Conservation (phyloP, 2,113 vertebrate species). For the Prochilodus magdalenae region DNA sequence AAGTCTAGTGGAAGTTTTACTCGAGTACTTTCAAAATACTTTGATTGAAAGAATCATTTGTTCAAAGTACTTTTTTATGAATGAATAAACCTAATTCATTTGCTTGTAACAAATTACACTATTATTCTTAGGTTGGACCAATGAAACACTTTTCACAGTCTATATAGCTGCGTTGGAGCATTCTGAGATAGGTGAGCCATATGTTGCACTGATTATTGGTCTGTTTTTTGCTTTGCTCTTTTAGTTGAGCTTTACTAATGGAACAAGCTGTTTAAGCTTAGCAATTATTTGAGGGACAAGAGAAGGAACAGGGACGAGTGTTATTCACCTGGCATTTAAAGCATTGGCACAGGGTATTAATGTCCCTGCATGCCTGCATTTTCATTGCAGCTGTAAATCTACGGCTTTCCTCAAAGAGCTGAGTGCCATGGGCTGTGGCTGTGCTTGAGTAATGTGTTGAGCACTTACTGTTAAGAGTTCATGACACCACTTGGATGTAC, state of each 20-base stretch:
- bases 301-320: background rate
- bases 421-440: background rate
- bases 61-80: too few species aligned
- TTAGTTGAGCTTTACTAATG: background rate
- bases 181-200: background rate
- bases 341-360: background rate
- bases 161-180: background rate
- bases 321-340: background rate
- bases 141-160: too few species aligned
- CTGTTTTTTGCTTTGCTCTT: background rate
- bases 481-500: slow-evolving; percentile 24
- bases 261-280: background rate
- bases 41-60: too few species aligned
- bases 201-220: background rate
- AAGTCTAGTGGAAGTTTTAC: too few species aligned
- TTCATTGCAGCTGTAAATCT: background rate
- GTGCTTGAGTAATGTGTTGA: slow-evolving; percentile 14
- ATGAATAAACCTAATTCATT: too few species aligned
- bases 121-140: too few species aligned
- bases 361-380: background rate
- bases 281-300: background rate
- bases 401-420: background rate
- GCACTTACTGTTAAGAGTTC: slow-evolving; percentile 25
- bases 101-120: too few species aligned
- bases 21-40: too few species aligned